Evolutionary conservation across 2,888 invertebrate species (phyloP), one percentile per base, ranked within the genome.

Genomic region (Diploptera punctata): DNA sequence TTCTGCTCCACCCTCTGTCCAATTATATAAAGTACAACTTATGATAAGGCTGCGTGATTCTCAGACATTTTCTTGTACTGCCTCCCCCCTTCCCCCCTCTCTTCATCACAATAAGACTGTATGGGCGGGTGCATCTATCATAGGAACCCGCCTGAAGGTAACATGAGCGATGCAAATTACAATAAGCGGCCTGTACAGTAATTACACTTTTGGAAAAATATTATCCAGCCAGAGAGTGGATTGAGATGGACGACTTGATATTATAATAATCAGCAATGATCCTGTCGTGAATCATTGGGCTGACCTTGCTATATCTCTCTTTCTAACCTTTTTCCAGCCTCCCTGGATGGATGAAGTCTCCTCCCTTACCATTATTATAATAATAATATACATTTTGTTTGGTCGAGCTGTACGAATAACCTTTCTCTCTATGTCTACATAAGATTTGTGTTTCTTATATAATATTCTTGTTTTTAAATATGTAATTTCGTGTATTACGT

Each of bases 161-260:
- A 74, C 74, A 73, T 75, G 75, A 75, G 72, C 75, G 74, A 75
- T 75, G 75, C 75, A 75, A 75, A 75, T 75, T 75, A 75, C 75
- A 75, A 75, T 72, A 75, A 73, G 72, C 71, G 69, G 72, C 44
- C 67, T 60, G 70, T 72, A 67, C 68, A 75, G 75, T 75, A 75
- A 75, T 75, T 75, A 75, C 74, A 71, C 75, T 75, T 74, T 74
- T 72, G 67, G 72, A 75, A 71, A 67, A 72, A 72, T 72, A 72
- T 68, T 67, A 72, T 72, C 47, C 71, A 44, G 60, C 60, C 26
- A 54, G 60, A 49, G 73, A 67, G 70, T 61, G 72, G 72, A 73
- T 75, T 70, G 73, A 75, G 75, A 75, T 75, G 62, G 73, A 75
- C 75, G 75, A 74, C 75, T 70, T 71, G 72, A 72, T 73, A 75